These are phyloP conservation scores for Philereme vetulata DNA, from an alignment of 2,888 invertebrate species.

Conservation along the genomic window DNA sequence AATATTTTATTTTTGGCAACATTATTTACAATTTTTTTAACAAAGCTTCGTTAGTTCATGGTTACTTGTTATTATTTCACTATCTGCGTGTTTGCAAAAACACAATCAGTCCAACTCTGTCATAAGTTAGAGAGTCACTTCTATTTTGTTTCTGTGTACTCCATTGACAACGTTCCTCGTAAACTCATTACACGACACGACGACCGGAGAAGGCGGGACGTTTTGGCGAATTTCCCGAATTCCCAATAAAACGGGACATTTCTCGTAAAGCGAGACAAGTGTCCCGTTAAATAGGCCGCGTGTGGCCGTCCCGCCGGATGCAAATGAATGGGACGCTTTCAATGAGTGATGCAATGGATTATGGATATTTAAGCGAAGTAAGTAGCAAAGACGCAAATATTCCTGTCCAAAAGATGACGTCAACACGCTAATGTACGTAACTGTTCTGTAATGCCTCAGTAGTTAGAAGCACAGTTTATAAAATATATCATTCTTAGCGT, in stretches of 20 bases:
- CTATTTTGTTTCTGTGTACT: conserved; percentile 5
- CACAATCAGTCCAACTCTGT: conserved; percentile 2
- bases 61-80: background rate
- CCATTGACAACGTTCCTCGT: conserved; percentile 65
- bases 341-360: conserved; percentile 36
- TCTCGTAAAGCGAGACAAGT: conserved; percentile 43
- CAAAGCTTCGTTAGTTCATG: background rate
- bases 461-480: too few species aligned
- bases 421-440: too few species aligned
- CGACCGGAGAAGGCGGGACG: conserved; percentile 50
- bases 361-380: conserved; percentile 22
- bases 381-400: too few species aligned
- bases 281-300: conserved; percentile 61
- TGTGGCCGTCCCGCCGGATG: conserved; percentile 75
- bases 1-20: too few species aligned
- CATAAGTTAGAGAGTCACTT: too few species aligned
- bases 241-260: conserved; percentile 55
- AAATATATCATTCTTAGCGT: too few species aligned
- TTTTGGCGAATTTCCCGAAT: conserved; percentile 67
- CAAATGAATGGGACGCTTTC: conserved; percentile 52
- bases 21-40: too few species aligned
- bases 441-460: too few species aligned
- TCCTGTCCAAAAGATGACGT: too few species aligned
- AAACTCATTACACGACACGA: conserved; percentile 52
- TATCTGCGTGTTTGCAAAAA: background rate